Evolutionary conservation across 2,113 vertebrate species (phyloP).

Genomic region (Pomatostomus ruficeps): DNA sequence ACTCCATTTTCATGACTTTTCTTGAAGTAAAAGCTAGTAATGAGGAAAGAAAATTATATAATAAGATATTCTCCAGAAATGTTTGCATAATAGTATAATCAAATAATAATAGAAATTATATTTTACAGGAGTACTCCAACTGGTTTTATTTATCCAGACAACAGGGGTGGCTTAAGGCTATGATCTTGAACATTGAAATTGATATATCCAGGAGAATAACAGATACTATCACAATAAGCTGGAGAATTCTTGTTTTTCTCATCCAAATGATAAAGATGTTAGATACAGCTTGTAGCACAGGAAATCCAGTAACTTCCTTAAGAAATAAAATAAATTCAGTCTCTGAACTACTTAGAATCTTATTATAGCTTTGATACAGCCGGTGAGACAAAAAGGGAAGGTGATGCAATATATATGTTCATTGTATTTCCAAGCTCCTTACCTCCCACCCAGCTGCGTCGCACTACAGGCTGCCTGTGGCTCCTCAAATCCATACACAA

Average conservation of each 20-base stretch:
- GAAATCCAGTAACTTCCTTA: neutral
- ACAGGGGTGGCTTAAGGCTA: neutral
- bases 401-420: neutral
- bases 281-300: neutral
- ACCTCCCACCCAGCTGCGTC: neutral
- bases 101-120: neutral
- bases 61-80: neutral
- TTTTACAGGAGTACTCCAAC: neutral
- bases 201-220: neutral
- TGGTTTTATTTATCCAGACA: neutral
- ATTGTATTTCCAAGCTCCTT: neutral
- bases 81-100: neutral
- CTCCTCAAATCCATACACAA: neutral
- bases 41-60: neutral
- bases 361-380: neutral
- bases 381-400: neutral
- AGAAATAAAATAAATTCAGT: neutral
- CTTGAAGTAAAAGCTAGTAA: neutral
- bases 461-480: neutral
- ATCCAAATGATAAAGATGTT: neutral
- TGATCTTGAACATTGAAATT: neutral
- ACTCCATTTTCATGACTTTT: neutral
- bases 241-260: neutral
- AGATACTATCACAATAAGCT: neutral
- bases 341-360: neutral